Conservation (phyloP, 2,888 invertebrate species). For the Leptinotarsa tumamoca region DNA sequence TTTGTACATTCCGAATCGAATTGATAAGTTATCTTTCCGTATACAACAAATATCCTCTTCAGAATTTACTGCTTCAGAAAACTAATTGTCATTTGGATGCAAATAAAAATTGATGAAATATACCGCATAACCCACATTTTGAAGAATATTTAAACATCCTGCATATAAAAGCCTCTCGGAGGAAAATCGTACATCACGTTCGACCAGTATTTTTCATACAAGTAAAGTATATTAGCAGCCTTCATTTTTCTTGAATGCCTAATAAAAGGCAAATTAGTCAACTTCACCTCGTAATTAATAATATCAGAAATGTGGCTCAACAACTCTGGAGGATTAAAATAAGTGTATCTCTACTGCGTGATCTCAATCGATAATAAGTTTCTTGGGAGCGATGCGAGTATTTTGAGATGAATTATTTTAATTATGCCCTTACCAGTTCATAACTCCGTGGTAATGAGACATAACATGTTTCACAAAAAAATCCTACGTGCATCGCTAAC, state of each 20-base stretch:
- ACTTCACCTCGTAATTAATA: slow-evolving; percentile 51
- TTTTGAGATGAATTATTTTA: slow-evolving; percentile 36
- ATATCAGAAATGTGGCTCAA: slow-evolving; percentile 45
- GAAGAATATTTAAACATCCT: slow-evolving; percentile 41
- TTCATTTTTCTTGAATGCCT: slow-evolving; percentile 44
- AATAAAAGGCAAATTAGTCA: slow-evolving; percentile 52
- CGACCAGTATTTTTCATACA: slow-evolving; percentile 47
- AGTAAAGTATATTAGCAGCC: slow-evolving; percentile 43
- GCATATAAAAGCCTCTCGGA: slow-evolving; percentile 42
- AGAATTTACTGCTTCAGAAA: background rate
- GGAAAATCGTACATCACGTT: slow-evolving; percentile 39
- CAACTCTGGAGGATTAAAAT: slow-evolving; percentile 46
- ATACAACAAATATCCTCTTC: background rate
- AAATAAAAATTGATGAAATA: slow-evolving; percentile 34
- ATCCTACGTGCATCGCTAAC: background rate
- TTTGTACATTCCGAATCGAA: no score
- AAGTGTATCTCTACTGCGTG: slow-evolving; percentile 45
- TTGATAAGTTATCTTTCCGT: no score
- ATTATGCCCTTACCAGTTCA: slow-evolving; percentile 25
- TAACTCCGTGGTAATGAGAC: slow-evolving; percentile 9
- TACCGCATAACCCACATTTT: slow-evolving; percentile 35
- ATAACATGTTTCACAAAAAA: background rate
- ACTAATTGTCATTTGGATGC: no score
- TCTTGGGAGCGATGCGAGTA: slow-evolving; percentile 32
- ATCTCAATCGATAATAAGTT: slow-evolving; percentile 48